A percentile compares a stretch with the other conserved stretches of the same genome.
These are phyloP conservation scores for Blastobasis adustella DNA, from an alignment of 2,888 invertebrate genomes.

Conservation along the genomic window DNA sequence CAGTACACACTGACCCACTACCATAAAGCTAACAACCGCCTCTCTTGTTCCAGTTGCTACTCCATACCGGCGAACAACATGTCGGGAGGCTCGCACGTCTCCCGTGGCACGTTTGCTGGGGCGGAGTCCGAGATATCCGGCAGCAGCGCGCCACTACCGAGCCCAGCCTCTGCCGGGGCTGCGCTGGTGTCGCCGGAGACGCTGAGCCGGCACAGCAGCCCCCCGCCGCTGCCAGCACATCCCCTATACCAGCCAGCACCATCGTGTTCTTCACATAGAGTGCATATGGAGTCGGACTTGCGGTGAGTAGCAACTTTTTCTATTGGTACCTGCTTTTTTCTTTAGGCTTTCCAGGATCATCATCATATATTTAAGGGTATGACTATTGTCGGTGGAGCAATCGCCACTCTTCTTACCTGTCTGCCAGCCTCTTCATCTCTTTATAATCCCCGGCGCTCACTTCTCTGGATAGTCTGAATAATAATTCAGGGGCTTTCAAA, in stretches of 20 bases:
- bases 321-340: not conserved
- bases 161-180: constrained; percentile 83
- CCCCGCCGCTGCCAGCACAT: constrained; percentile 66
- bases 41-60: constrained; percentile 67
- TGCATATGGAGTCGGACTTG: constrained; percentile 71
- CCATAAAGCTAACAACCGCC: not conserved
- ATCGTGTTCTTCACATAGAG: constrained; percentile 69
- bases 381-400: no score
- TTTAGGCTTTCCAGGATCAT: no score
- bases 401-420: no score
- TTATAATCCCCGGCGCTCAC: no score
- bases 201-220: constrained; percentile 78
- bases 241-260: constrained; percentile 73
- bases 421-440: no score
- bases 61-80: constrained; percentile 78
- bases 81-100: constrained; percentile 76
- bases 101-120: constrained; percentile 67
- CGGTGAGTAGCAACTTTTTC: constrained; percentile 43
- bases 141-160: constrained; percentile 78
- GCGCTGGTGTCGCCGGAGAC: constrained; percentile 85
- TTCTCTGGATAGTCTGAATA: no score
- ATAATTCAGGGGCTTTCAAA: no score
- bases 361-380: no score
- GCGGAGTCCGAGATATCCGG: constrained; percentile 65
- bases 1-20: no score